These are phyloP conservation scores for Ischnus inquisitorius DNA, from an alignment of 2,888 invertebrate genomes.

Conservation along the genomic window DNA sequence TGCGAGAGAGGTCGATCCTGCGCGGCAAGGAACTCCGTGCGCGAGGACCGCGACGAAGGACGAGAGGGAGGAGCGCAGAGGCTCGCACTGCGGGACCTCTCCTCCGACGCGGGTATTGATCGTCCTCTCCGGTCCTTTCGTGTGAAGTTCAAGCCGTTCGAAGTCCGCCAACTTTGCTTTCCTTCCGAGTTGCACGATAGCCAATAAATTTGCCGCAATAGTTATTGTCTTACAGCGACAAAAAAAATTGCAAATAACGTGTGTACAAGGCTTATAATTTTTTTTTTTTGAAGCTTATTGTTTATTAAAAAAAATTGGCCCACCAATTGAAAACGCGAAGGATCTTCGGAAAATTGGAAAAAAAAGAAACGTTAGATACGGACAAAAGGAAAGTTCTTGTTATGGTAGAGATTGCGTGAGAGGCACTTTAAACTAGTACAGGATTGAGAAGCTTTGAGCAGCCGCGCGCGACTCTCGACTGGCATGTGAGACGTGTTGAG, in stretches of 20 bases:
- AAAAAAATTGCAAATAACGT: not conserved
- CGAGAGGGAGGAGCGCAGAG: conserved; percentile 78
- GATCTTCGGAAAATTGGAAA: not conserved
- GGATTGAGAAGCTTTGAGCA: conserved; percentile 54
- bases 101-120: conserved; percentile 80
- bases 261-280: not conserved
- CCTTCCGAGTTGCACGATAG: not conserved
- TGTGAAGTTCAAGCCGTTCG: conserved; percentile 82
- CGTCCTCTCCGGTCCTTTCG: conserved; percentile 80
- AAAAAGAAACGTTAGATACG: not conserved
- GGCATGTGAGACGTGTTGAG: conserved; percentile 54
- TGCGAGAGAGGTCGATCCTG: conserved; percentile 13
- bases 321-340: no score
- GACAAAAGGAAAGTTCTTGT: conserved; percentile 48
- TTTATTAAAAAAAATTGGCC: conserved; percentile 3
- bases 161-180: conserved; percentile 73
- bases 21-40: conserved; percentile 30
- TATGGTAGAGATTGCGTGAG: conserved; percentile 43
- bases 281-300: not conserved
- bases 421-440: conserved; percentile 33
- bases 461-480: conserved; percentile 34
- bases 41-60: conserved; percentile 49
- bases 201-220: conserved; percentile 3
- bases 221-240: not conserved
- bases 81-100: conserved; percentile 81